Conservation (phyloP, 2,797 vertebrate genomes). For the Fistularia tabacaria region DNA sequence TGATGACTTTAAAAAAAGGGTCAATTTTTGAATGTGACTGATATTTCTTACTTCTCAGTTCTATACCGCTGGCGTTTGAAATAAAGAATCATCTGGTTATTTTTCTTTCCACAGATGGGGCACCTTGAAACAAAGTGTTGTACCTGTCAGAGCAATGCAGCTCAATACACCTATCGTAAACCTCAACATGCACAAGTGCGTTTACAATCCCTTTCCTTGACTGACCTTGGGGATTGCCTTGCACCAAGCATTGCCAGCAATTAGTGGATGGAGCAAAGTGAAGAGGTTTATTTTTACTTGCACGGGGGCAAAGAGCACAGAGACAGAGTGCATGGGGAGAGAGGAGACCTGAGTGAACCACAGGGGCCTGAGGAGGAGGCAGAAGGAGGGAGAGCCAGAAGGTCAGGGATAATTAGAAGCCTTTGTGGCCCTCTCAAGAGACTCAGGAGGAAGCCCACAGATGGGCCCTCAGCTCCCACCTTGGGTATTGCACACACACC, state of each 20-base stretch:
- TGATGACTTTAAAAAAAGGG: too few relatives aligned
- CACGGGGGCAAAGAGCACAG: constrained; percentile 44
- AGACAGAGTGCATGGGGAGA: constrained; percentile 43
- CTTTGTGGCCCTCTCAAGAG: constrained; percentile 73
- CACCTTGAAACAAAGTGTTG: constrained; percentile 59
- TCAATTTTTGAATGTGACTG: too few relatives aligned
- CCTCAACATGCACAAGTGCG: constrained; percentile 53
- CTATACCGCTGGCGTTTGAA: too few relatives aligned
- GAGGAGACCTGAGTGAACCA: constrained; percentile 43
- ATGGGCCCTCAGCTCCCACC: constrained; percentile 62
- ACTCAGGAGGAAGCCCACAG: constrained; percentile 69
- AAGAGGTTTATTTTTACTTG: constrained; percentile 66
- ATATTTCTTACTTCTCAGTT: too few relatives aligned
- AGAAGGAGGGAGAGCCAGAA: constrained; percentile 67
- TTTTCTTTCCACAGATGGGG: constrained; percentile 43
- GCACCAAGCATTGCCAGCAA: constrained; percentile 66
- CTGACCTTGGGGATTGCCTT: constrained; percentile 67
- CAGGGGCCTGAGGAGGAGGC: constrained; percentile 57
- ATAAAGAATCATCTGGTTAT: not conserved
- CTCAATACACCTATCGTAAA: constrained; percentile 32
- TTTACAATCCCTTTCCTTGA: constrained; percentile 54
- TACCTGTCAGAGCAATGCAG: constrained; percentile 48
- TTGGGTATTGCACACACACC: constrained; percentile 8
- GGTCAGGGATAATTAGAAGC: constrained; percentile 83
- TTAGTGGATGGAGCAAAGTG: constrained; percentile 62